Conservation (phyloP, 2,888 invertebrate genomes). For the Ischnura elegans region DNA sequence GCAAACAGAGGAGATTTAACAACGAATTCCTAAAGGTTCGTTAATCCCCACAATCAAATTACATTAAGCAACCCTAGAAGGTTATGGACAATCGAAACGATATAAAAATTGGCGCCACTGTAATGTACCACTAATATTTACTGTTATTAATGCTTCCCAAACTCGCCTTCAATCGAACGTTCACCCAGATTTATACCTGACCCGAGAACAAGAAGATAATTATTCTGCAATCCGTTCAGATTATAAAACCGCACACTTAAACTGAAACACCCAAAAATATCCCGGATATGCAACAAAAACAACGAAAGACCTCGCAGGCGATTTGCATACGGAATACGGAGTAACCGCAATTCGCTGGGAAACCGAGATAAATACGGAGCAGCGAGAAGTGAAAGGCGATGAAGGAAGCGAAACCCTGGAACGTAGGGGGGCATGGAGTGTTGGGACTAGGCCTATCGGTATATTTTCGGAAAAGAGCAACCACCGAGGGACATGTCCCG, state of each 20-base stretch:
- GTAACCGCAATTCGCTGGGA: neutral
- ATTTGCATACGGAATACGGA: neutral
- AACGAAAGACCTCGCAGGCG: neutral
- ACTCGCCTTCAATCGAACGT: too few species aligned
- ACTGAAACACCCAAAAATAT: neutral
- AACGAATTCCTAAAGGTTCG: too few species aligned
- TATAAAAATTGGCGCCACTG: too few species aligned
- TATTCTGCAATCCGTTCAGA: too few species aligned
- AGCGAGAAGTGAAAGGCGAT: neutral
- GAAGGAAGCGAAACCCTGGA: neutral
- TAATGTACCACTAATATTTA: too few species aligned
- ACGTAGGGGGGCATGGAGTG: neutral
- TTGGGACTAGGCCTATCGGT: neutral
- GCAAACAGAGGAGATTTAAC: too few species aligned
- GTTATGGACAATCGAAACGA: too few species aligned
- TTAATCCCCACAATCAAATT: too few species aligned
- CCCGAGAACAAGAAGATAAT: too few species aligned
- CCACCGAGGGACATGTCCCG: neutral
- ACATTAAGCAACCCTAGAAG: too few species aligned
- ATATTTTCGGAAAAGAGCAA: constrained; percentile 5
- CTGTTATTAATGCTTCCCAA: too few species aligned
- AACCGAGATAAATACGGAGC: neutral
- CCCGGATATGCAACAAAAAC: neutral
- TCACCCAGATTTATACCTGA: too few species aligned
- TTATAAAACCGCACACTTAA: neutral